Percentiles rank a stretch among this genome's conserved stretches.
phyloP scores from a whole-genome alignment of 2,888 invertebrate species.

The Neelides folsomi region DNA sequence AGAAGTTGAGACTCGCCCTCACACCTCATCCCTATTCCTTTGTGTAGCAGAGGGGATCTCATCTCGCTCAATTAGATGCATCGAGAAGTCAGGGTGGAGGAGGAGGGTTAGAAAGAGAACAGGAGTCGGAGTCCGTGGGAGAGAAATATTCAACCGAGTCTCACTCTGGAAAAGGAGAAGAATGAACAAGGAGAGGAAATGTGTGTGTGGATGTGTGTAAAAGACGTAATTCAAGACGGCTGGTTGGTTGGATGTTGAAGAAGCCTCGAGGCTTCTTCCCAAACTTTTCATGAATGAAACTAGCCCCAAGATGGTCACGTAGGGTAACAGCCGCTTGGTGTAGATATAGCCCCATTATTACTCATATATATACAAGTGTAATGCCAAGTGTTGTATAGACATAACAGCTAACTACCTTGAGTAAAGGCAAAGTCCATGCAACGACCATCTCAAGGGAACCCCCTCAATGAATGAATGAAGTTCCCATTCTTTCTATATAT shows the following conservation, averaged over 20 bases:
- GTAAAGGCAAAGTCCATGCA: too few species aligned
- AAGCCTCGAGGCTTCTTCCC: slow-evolving; percentile 22
- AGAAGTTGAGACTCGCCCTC: not conserved
- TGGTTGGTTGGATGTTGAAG: slow-evolving; percentile 3
- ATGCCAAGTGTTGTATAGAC: too few species aligned
- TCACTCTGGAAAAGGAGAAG: slow-evolving; percentile 3
- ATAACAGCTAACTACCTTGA: too few species aligned
- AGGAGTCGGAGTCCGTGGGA: slow-evolving; percentile 24
- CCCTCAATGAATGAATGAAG: too few species aligned
- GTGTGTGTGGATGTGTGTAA: not conserved
- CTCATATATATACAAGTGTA: too few species aligned
- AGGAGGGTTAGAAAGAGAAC: slow-evolving; percentile 6
- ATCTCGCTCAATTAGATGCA: slow-evolving; percentile 29
- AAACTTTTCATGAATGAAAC: slow-evolving; percentile 31
- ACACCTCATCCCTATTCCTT: not conserved
- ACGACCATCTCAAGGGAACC: too few species aligned
- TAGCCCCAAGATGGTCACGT: slow-evolving; percentile 10
- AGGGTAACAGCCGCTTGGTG: slow-evolving; percentile 1
- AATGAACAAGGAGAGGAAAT: not conserved
- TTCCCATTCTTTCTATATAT: too few species aligned
- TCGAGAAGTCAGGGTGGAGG: slow-evolving; percentile 23
- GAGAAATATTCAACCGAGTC: slow-evolving; percentile 22
- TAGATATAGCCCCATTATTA: too few species aligned
- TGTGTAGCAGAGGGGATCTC: slow-evolving; percentile 2
- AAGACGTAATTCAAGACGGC: slow-evolving; percentile 10